A percentile compares a stretch with the other conserved stretches of the same genome.
phyloP scores from a whole-genome alignment of 30 jellyfish, hydroid and myxozoan species.

The Cassiopea xamachana region DNA sequence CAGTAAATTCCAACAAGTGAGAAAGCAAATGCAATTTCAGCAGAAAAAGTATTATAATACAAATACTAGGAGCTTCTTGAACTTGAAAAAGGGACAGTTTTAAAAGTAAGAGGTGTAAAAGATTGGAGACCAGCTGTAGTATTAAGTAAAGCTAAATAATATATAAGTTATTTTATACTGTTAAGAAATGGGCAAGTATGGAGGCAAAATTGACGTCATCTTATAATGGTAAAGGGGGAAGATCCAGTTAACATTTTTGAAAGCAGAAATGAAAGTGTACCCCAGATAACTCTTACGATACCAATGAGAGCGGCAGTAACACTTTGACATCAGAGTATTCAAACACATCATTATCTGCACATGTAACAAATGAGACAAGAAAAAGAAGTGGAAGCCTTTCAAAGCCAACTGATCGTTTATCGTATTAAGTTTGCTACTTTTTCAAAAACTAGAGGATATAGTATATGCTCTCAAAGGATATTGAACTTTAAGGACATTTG shows the following conservation, averaged over 20 bases:
- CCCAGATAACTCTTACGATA: neutral
- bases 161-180: neutral
- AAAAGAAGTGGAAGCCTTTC: neutral
- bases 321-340: neutral
- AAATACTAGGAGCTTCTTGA: neutral
- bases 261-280: neutral
- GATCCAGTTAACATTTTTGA: neutral
- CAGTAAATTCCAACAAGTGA: neutral
- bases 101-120: neutral
- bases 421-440: neutral
- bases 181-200: neutral
- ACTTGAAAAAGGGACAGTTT: neutral
- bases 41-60: neutral
- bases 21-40: neutral
- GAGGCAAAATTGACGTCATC: neutral
- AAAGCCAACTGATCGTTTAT: neutral
- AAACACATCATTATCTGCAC: neutral
- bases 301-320: neutral
- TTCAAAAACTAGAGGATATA: neutral
- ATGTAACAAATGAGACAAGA: neutral
- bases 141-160: neutral
- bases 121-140: neutral
- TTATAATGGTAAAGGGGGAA: neutral
- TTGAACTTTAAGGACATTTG: neutral
- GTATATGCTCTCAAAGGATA: neutral